These are phyloP conservation scores for Drosophila burlai DNA, from an alignment of 1,140 invertebrate species.

Conservation along the genomic window DNA sequence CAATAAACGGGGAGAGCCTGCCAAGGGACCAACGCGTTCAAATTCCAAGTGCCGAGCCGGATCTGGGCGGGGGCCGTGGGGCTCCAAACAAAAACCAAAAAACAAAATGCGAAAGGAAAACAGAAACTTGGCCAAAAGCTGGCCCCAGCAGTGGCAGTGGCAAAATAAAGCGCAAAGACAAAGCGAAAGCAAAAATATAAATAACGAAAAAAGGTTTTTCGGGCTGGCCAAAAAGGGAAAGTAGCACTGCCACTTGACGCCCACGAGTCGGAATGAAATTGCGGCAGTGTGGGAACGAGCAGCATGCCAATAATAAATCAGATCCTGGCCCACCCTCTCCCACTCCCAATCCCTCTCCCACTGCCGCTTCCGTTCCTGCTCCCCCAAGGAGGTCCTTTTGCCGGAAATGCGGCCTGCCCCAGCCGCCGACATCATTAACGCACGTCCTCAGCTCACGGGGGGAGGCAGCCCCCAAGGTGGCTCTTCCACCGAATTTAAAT, in stretches of 20 bases:
- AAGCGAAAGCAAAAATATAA: conserved; percentile 72
- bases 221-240: conserved; percentile 48
- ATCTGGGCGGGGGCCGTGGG: neutral
- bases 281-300: conserved; percentile 47
- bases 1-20: conserved; percentile 39
- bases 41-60: conserved; percentile 53
- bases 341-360: neutral
- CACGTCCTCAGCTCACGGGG: conserved; percentile 27
- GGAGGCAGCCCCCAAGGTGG: conserved; percentile 6
- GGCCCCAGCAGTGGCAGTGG: conserved; percentile 1
- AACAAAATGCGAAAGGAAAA: conserved; percentile 54
- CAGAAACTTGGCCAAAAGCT: conserved; percentile 45
- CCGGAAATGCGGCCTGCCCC: conserved; percentile 51
- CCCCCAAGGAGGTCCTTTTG: conserved; percentile 16
- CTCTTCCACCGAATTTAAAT: conserved; percentile 43
- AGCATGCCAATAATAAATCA: conserved; percentile 62
- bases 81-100: conserved; percentile 48
- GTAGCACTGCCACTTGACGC: conserved; percentile 64
- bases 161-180: conserved; percentile 58
- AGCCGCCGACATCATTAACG: conserved; percentile 58
- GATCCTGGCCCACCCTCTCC: conserved; percentile 15
- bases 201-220: conserved; percentile 51
- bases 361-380: conserved; percentile 6
- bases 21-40: conserved; percentile 52
- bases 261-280: conserved; percentile 50